phyloP scores from a whole-genome alignment of 2,888 invertebrate species.

The Coleophora flavipennella region DNA sequence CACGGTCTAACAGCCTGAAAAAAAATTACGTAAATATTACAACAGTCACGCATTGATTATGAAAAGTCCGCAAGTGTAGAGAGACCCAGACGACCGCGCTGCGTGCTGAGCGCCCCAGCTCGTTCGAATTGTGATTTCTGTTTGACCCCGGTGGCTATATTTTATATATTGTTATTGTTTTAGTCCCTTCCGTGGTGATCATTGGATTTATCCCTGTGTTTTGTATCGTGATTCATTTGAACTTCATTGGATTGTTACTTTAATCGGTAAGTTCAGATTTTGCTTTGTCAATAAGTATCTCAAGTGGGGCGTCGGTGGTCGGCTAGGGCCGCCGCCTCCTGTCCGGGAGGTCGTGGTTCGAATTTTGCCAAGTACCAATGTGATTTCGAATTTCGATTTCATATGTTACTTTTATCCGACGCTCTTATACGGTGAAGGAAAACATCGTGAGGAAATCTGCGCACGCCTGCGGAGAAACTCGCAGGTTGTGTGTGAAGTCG shows the following conservation, averaged over 20 bases:
- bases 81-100: constrained; percentile 13
- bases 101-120: constrained; percentile 19
- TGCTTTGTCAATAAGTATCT: constrained; percentile 1
- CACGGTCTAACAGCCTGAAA: constrained; percentile 57
- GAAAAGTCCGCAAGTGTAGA: constrained; percentile 44
- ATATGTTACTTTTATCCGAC: too few species aligned
- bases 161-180: constrained; percentile 44
- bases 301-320: too few species aligned
- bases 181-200: constrained; percentile 46
- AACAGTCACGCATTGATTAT: constrained; percentile 63
- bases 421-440: too few species aligned
- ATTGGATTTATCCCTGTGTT: constrained; percentile 47
- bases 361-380: too few species aligned
- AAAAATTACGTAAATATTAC: constrained; percentile 71
- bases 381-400: too few species aligned
- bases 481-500: too few species aligned
- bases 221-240: constrained; percentile 52
- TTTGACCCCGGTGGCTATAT: constrained; percentile 62
- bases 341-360: too few species aligned
- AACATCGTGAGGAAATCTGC: too few species aligned
- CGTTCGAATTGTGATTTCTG: constrained; percentile 53
- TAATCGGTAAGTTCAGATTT: constrained; percentile 43
- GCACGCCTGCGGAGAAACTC: too few species aligned
- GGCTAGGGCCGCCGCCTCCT: too few species aligned
- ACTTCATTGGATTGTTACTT: constrained; percentile 55